Conservation (phyloP, 1,140 invertebrate genomes). For the Berghia stephanieae region DNA sequence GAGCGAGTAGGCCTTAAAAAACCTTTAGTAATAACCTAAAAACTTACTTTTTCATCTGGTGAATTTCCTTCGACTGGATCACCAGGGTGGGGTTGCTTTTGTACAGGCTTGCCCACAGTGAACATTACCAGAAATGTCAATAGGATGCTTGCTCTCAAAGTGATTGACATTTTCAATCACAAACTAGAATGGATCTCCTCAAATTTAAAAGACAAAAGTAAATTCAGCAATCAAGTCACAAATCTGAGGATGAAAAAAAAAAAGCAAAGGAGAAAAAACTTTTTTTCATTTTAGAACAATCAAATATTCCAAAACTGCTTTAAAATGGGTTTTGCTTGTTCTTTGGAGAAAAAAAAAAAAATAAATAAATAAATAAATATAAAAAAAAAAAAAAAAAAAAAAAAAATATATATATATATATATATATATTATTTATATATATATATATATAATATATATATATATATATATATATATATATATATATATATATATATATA, state of each 20-base stretch:
- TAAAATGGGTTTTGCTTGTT: too few relatives aligned
- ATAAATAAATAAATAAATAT: too few relatives aligned
- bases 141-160: background rate
- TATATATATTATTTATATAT: background rate
- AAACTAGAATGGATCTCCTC: too few relatives aligned
- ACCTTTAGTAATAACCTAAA: background rate
- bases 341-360: too few relatives aligned
- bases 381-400: background rate
- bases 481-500: conserved; percentile 7
- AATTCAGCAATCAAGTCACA: too few relatives aligned
- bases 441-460: background rate
- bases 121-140: background rate
- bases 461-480: background rate
- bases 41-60: background rate
- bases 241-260: too few relatives aligned
- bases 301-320: too few relatives aligned
- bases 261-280: too few relatives aligned
- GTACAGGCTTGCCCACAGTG: conserved; percentile 16
- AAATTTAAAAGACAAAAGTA: too few relatives aligned
- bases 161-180: background rate
- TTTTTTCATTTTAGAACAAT: too few relatives aligned
- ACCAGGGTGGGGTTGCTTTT: conserved; percentile 7
- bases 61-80: conserved; percentile 15
- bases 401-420: background rate
- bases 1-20: background rate